These are phyloP conservation scores for Odocoileus virginianus DNA, from an alignment of 2,113 vertebrate species.

Conservation along the genomic window DNA sequence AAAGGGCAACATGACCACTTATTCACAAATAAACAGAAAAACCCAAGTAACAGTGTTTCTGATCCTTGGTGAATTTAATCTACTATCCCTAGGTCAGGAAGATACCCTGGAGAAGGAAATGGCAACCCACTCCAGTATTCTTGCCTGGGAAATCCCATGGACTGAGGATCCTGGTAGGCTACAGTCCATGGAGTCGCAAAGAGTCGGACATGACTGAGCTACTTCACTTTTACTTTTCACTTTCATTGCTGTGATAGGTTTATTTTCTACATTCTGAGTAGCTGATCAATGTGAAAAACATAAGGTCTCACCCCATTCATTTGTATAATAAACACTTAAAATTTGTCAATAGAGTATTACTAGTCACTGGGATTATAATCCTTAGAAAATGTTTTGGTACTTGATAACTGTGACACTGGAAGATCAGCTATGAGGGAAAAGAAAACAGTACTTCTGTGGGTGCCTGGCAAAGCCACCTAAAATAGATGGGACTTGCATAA, in stretches of 20 bases:
- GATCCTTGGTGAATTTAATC: slow-evolving; percentile 46
- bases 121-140: too few species aligned
- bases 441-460: slow-evolving; percentile 56
- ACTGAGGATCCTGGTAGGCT: too few species aligned
- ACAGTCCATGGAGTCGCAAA: too few species aligned
- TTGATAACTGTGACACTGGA: slow-evolving; percentile 22
- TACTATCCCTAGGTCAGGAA: background rate
- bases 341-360: slow-evolving; percentile 39
- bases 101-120: too few species aligned
- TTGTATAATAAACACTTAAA: slow-evolving; percentile 48
- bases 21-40: background rate
- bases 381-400: slow-evolving; percentile 42
- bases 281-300: slow-evolving; percentile 24
- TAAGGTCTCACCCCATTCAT: slow-evolving; percentile 3
- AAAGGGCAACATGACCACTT: background rate
- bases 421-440: slow-evolving; percentile 58
- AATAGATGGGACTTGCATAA: slow-evolving; percentile 72
- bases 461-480: slow-evolving; percentile 47
- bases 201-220: too few species aligned
- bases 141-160: too few species aligned
- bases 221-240: too few species aligned
- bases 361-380: background rate
- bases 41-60: slow-evolving; percentile 43
- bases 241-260: slow-evolving; percentile 58
- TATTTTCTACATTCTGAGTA: slow-evolving; percentile 67